Evolutionary conservation across 1,140 invertebrate genomes (phyloP).

Genomic region (Drosophila parvula): DNA sequence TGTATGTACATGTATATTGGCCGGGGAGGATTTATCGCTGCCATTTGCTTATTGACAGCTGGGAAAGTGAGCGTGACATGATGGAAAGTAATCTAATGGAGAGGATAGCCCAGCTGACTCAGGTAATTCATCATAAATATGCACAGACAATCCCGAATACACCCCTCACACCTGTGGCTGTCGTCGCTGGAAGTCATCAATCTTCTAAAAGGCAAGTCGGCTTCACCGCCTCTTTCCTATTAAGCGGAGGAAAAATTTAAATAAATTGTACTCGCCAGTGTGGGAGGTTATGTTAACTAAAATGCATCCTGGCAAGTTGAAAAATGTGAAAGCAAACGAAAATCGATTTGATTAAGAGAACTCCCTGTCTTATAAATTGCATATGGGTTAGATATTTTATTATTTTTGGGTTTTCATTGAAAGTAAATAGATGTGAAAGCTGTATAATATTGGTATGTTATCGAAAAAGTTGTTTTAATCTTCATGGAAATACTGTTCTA

Average conservation of each 20-base stretch:
- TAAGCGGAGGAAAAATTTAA: constrained; percentile 9
- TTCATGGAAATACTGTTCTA: neutral
- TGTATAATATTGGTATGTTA: neutral
- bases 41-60: constrained; percentile 79
- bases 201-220: constrained; percentile 44
- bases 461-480: no score
- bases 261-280: constrained; percentile 24
- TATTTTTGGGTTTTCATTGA: neutral
- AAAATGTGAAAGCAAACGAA: constrained; percentile 5
- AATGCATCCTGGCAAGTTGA: neutral
- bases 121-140: constrained; percentile 77
- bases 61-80: constrained; percentile 57
- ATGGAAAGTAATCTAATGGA: constrained; percentile 69
- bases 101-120: constrained; percentile 37
- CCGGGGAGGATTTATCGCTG: constrained; percentile 61
- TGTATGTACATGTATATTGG: neutral
- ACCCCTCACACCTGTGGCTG: constrained; percentile 52
- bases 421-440: neutral
- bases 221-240: constrained; percentile 14
- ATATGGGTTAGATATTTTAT: neutral
- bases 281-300: constrained; percentile 11
- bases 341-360: neutral
- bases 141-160: constrained; percentile 18
- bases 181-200: constrained; percentile 47
- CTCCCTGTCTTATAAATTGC: neutral